Conservation (phyloP, 2,113 vertebrate species). For the Oryzias woworae region DNA sequence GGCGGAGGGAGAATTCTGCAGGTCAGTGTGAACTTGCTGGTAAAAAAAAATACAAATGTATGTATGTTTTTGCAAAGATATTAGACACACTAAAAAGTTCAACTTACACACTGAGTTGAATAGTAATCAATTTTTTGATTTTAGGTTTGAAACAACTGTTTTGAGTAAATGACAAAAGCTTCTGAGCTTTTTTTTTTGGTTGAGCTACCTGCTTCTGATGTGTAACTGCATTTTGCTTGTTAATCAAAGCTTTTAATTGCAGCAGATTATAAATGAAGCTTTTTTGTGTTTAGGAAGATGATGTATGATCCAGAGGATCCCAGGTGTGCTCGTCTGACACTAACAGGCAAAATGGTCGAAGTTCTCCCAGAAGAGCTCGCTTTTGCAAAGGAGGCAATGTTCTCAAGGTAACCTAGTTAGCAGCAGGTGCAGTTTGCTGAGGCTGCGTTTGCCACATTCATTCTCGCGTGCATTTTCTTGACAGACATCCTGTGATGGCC, state of each 20-base stretch:
- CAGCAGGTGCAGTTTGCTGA: background rate
- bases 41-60: too few relatives aligned
- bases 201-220: too few relatives aligned
- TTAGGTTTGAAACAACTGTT: too few relatives aligned
- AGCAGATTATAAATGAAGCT: background rate
- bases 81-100: too few relatives aligned
- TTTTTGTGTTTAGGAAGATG: slow-evolving; percentile 74
- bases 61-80: too few relatives aligned
- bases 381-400: slow-evolving; percentile 85
- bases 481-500: slow-evolving; percentile 76
- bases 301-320: slow-evolving; percentile 85
- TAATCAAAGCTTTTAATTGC: too few relatives aligned
- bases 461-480: slow-evolving; percentile 3
- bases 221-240: too few relatives aligned
- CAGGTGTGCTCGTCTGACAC: slow-evolving; percentile 83
- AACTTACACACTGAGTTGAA: too few relatives aligned
- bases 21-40: slow-evolving; percentile 59
- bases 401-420: slow-evolving; percentile 61
- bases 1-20: slow-evolving; percentile 85
- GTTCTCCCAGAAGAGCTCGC: slow-evolving; percentile 82
- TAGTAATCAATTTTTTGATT: too few relatives aligned
- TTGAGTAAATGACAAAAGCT: too few relatives aligned
- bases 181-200: too few relatives aligned
- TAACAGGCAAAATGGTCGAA: slow-evolving; percentile 83
- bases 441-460: background rate